Evolutionary conservation across 2,888 invertebrate species (phyloP).

Genomic region (Hyposoter dolosus): DNA sequence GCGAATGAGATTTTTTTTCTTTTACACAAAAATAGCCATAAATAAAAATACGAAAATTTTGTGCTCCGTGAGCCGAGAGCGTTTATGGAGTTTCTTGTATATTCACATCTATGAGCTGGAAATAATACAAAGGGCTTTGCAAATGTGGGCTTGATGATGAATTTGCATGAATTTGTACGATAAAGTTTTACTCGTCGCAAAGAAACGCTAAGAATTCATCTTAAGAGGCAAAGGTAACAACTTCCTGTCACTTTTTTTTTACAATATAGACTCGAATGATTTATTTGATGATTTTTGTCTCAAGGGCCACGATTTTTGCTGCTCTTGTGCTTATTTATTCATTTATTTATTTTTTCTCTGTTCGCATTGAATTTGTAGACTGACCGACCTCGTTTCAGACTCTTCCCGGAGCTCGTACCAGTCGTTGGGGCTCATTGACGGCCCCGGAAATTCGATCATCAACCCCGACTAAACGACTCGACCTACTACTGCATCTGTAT

Average conservation of each 20-base stretch:
- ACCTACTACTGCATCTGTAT: slow-evolving; percentile 25
- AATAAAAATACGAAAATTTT: slow-evolving; percentile 24
- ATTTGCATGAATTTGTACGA: slow-evolving; percentile 11
- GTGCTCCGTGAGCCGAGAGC: slow-evolving; percentile 25
- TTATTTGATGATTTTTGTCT: neutral
- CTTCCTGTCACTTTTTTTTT: neutral
- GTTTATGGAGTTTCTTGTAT: neutral
- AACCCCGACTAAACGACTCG: slow-evolving; percentile 32
- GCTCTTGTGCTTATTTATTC: neutral
- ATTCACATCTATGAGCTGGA: neutral
- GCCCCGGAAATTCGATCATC: slow-evolving; percentile 61
- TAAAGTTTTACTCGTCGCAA: neutral
- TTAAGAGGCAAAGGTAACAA: neutral
- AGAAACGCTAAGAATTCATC: neutral
- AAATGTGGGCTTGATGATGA: neutral
- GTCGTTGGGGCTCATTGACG: slow-evolving; percentile 54
- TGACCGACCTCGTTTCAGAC: slow-evolving; percentile 49
- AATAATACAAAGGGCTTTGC: neutral
- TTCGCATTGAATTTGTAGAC: slow-evolving; percentile 32
- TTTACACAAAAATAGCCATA: neutral
- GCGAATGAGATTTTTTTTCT: neutral
- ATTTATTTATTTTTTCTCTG: neutral
- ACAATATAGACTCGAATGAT: neutral
- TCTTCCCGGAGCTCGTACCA: slow-evolving; percentile 18
- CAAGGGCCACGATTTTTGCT: neutral